Evolutionary conservation across 1,140 invertebrate genomes (phyloP).

Genomic region (Lepidurus couesii): DNA sequence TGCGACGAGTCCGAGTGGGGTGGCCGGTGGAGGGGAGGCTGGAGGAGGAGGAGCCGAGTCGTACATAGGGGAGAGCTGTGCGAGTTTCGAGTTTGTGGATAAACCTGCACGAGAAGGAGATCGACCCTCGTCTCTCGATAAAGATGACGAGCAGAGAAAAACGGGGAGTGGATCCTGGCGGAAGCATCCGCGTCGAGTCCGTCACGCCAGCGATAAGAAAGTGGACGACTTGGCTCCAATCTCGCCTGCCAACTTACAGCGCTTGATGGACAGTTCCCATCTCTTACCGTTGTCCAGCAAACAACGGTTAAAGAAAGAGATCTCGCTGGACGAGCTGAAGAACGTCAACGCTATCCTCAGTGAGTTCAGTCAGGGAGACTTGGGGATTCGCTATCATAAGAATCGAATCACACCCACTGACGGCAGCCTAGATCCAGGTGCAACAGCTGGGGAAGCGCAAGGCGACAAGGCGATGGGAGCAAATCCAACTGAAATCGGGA

Average conservation of each 20-base stretch:
- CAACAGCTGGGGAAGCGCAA: neutral
- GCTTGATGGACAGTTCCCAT: conserved; percentile 63
- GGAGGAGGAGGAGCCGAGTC: conserved; percentile 33
- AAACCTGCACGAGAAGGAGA: conserved; percentile 30
- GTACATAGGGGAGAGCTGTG: conserved; percentile 55
- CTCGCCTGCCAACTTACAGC: conserved; percentile 45
- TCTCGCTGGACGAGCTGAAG: conserved; percentile 41
- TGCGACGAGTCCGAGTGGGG: neutral
- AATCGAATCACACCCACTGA: neutral
- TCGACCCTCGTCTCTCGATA: neutral
- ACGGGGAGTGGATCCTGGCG: conserved; percentile 57
- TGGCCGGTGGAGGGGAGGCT: neutral
- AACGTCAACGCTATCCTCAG: conserved; percentile 42
- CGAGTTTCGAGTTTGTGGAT: conserved; percentile 56
- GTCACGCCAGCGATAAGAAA: conserved; percentile 40
- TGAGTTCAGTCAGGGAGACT: conserved; percentile 37
- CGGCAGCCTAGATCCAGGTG: neutral
- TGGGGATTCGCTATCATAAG: conserved; percentile 28
- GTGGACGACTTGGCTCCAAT: conserved; percentile 36
- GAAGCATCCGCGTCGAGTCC: conserved; percentile 48
- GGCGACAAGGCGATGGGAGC: neutral
- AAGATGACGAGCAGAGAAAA: conserved; percentile 48
- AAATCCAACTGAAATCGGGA: conserved; percentile 29
- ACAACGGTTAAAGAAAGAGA: conserved; percentile 49
- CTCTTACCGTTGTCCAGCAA: conserved; percentile 53